Base-by-base conservation (phyloP, 2,113 vertebrate genomes). In the Barbus barbus region DNA sequence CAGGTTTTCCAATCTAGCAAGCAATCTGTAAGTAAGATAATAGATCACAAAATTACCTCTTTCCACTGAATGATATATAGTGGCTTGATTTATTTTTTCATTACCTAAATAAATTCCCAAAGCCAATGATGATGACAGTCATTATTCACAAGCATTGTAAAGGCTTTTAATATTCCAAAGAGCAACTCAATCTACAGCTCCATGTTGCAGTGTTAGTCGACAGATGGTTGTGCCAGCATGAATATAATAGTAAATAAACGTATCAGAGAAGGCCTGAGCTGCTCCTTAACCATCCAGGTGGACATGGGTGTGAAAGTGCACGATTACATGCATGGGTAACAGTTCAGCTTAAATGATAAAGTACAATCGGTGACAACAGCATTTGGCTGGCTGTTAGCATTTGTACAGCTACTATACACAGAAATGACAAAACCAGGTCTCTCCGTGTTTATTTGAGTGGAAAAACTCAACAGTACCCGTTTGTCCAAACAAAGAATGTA, bases 201-300 rank as follows among this genome's bases (percentile, higher is more conserved):
- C 48, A 46, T 78, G 67, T 79, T 79, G 76, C 69, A 80, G 48
- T 26, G 31, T 61, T 80, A 84, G 83, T 20, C 48, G 77, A 53
- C 83, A 71, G 83, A 78, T 84, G 63, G 83, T 41, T 77, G 36
- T 84, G 76, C 48, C 83, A 84, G 83, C 83, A 71, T 79, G 75
- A 84, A 18, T 44, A 58, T 84, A 84, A 84, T 78, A 65, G 75
- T 84, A 79, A 60, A 84, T 78, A 84, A 71, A 77, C 65, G 75
- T 76, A 77, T 75, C 44, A 77, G 63, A 46, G 46, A 78, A 38
- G 74, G 28, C 74, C 74, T 56, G 61, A 71, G 73, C 31, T 71
- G 67, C 74, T 67, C 83, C n/a, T 84, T 71, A 78, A 67, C 48
- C 61, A 20, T 72, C 63, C 63, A 44, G 83, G 63, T 78, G 83